Base-by-base conservation (phyloP, 1,140 invertebrate genomes). In the Drosophila sturtevanti region DNA sequence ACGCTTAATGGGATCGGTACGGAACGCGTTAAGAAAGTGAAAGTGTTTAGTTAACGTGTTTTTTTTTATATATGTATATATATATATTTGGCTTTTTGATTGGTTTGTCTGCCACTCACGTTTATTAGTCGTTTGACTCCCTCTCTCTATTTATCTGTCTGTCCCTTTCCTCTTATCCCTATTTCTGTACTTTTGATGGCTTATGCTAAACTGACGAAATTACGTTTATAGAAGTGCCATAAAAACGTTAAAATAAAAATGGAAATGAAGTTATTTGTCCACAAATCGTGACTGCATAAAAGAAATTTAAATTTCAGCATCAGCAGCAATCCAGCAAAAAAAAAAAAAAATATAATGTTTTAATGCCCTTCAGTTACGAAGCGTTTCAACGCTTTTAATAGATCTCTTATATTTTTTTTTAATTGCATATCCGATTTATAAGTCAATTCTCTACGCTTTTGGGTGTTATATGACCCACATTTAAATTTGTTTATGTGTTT, bases 381-480 rank as follows among this genome's bases (percentile, higher is more conserved):
- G 2, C 21, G 58, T 41, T 61, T 31, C n/a, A 52, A 59, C 14
- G 31, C 18, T 61, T 75, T 76, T 63, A 76, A 75, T 74, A 64
- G 18, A 38, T 59, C 66, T 55, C 4, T 60, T 37, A 31, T 31
- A 24, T 63, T 18, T 22, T 9, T 35, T 56, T 74, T 74, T 74
- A 61, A 74, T 61, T 74, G 63, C 48, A 54, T 21, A 16, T 55
- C 59, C 24, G 52, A 60, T 54, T 77, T 62, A 54, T 52, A 37
- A 51, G 56, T 54, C 73, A 63, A 16, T 58, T 60, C 60, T 54
- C n/a, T 35, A 35, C 14, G 31, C 70, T 75, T 31, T 69, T 72
- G 61, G 61, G 63, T 72, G 79, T 87, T 81, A 68, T 84, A 37
- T 81, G 81, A 81, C 81, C 77, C 77, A 84, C 59, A 81, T 86